Evolutionary conservation across 1,140 invertebrate species (phyloP).

Genomic region (Pissodes strobi): DNA sequence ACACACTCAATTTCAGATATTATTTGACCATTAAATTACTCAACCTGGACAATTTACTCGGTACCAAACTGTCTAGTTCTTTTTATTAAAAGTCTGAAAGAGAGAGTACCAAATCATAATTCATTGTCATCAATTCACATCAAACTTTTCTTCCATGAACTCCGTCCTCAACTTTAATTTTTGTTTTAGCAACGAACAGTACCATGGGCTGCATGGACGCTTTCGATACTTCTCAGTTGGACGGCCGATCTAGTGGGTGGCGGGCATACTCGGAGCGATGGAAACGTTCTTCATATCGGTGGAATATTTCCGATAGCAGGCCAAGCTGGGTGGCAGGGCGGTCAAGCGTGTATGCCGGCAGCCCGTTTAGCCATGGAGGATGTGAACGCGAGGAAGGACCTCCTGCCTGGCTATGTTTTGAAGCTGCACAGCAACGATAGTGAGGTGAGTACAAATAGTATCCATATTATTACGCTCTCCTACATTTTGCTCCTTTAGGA

Average conservation of each 20-base stretch:
- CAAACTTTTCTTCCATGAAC: too few species aligned
- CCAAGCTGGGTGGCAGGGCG: slow-evolving; percentile 94
- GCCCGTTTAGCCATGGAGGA: slow-evolving; percentile 93
- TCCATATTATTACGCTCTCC: too few species aligned
- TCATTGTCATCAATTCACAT: too few species aligned
- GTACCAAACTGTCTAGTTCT: too few species aligned
- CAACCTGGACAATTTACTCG: too few species aligned
- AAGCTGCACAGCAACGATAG: slow-evolving; percentile 96
- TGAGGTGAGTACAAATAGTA: too few species aligned
- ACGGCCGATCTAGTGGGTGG: slow-evolving; percentile 32
- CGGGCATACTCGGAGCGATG: slow-evolving; percentile 55
- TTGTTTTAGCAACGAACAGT: slow-evolving; percentile 50
- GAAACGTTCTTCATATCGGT: slow-evolving; percentile 90
- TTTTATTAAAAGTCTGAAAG: too few species aligned
- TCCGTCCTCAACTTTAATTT: too few species aligned
- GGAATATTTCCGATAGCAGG: slow-evolving; percentile 96
- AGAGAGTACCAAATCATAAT: too few species aligned
- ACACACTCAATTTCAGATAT: too few species aligned
- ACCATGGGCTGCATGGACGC: slow-evolving; percentile 50
- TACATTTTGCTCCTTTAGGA: too few species aligned
- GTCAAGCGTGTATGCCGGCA: slow-evolving; percentile 93
- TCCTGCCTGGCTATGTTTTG: slow-evolving; percentile 90
- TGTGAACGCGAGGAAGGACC: slow-evolving; percentile 87
- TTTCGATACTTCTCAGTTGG: slow-evolving; percentile 39
- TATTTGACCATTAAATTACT: too few species aligned